phyloP scores from a whole-genome alignment of 2,113 vertebrate species.

The Pterocles gutturalis region DNA sequence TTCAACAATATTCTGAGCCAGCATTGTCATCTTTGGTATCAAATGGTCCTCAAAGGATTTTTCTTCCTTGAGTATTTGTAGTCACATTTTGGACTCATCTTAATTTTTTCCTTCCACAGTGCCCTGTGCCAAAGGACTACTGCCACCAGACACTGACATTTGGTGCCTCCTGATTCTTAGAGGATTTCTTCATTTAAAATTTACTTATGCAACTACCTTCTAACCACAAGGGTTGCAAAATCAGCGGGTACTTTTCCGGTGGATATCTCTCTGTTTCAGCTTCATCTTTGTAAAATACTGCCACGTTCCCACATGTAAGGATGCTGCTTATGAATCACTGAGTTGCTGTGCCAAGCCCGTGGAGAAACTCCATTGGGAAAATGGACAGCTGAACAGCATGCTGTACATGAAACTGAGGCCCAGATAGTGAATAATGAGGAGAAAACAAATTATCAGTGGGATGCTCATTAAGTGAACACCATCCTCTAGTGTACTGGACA shows the following conservation, averaged over 20 bases:
- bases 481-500: conserved; percentile 10
- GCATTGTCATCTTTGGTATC: neutral
- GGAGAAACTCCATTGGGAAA: conserved; percentile 4
- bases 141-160: neutral
- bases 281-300: conserved; percentile 8
- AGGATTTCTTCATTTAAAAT: neutral
- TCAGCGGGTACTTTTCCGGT: neutral
- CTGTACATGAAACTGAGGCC: conserved; percentile 29
- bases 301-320: neutral
- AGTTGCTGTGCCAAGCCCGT: neutral
- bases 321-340: neutral
- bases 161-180: neutral
- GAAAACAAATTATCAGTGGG: conserved; percentile 59
- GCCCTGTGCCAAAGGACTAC: neutral
- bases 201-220: neutral
- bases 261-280: neutral
- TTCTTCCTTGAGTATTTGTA: neutral
- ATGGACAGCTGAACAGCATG: conserved; percentile 42
- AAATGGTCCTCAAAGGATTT: neutral
- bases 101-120: neutral
- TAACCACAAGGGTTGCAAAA: neutral
- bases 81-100: neutral
- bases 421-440: conserved; percentile 46
- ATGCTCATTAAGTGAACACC: conserved; percentile 55
- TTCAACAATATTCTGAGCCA: neutral